These are phyloP conservation scores for Halcyon senegalensis DNA, from an alignment of 2,113 vertebrate species.

Conservation along the genomic window DNA sequence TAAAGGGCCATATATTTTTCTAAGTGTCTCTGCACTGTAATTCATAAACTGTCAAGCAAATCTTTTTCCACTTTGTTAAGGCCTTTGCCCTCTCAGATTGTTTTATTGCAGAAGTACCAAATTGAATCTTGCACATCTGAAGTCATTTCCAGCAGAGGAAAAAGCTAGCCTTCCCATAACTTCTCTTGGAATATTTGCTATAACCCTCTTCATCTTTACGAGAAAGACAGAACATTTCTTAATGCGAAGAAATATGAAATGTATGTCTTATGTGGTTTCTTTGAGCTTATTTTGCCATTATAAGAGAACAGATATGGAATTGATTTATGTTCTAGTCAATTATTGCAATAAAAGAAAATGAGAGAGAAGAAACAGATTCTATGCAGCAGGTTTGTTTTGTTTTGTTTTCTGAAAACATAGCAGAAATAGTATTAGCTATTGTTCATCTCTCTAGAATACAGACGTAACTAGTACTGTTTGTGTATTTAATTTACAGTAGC, in stretches of 20 bases:
- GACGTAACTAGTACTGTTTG: not conserved
- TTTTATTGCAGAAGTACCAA: conserved; percentile 64
- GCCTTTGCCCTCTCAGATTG: not conserved
- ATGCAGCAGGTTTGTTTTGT: not conserved
- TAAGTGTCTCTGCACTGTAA: conserved; percentile 52
- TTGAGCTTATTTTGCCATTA: not conserved
- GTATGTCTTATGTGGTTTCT: fast-evolving
- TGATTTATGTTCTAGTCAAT: not conserved
- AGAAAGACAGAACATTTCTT: not conserved
- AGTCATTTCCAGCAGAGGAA: conserved; percentile 19
- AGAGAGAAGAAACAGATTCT: not conserved
- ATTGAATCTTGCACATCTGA: conserved; percentile 61
- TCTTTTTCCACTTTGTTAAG: conserved; percentile 37
- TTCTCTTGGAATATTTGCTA: not conserved
- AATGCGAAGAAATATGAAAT: not conserved
- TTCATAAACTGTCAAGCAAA: conserved; percentile 57
- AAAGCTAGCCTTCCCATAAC: not conserved
- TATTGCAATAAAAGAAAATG: not conserved
- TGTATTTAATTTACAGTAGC: not conserved
- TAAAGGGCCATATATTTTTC: conserved; percentile 64
- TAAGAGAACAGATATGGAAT: not conserved
- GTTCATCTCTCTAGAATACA: not conserved
- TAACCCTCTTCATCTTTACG: not conserved
- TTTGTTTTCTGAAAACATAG: not conserved
- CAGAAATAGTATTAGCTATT: not conserved